Evolutionary conservation across 2,113 vertebrate genomes (phyloP).

Genomic region (Acinonyx jubatus): DNA sequence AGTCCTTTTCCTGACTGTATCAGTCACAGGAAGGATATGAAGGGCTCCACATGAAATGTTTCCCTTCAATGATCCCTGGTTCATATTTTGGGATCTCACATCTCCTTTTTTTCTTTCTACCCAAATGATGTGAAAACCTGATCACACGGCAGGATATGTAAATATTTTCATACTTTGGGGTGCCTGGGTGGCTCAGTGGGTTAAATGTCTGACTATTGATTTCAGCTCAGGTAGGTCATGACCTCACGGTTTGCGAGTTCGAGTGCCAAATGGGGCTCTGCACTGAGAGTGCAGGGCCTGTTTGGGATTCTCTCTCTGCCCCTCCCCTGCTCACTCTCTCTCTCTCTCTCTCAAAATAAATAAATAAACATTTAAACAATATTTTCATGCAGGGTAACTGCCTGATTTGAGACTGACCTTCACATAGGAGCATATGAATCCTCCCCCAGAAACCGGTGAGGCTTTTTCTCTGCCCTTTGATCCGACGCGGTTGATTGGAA

Average conservation of each 20-base stretch:
- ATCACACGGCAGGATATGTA: background rate
- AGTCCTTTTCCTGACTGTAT: background rate
- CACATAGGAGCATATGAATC: background rate
- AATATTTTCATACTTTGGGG: background rate
- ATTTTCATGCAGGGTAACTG: background rate
- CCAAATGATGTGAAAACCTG: background rate
- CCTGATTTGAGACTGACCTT: background rate
- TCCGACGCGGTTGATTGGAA: background rate
- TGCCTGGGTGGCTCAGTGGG: no score
- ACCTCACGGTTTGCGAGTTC: no score
- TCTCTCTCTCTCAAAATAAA: no score
- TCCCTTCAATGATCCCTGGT: background rate
- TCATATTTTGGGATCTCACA: background rate
- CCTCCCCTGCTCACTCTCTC: no score
- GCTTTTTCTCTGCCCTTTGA: background rate
- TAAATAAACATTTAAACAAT: background rate
- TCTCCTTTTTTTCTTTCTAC: background rate
- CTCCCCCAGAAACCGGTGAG: background rate
- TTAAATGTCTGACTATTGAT: no score
- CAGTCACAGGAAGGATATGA: background rate
- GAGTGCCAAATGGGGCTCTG: no score
- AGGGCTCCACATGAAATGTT: background rate
- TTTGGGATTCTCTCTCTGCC: no score
- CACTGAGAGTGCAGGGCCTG: no score
- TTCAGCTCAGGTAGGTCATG: no score